phyloP scores from a whole-genome alignment of 64 coral and sea anemone genomes.

The Astreopora myriophthalma region DNA sequence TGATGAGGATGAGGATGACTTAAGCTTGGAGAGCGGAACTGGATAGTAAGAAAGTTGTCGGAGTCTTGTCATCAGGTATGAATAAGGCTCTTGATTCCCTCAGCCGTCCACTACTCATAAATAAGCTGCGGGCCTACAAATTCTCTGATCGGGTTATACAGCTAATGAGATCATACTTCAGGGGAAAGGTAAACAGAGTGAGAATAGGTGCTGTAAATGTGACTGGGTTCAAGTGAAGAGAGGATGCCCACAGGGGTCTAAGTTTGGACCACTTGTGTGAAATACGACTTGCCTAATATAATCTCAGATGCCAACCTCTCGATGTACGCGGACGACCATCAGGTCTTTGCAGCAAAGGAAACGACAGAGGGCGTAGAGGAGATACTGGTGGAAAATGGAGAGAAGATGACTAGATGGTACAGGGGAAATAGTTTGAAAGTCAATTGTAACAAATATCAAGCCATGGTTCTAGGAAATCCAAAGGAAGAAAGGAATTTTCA shows the following conservation, averaged over 20 bases:
- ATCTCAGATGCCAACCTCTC: background rate
- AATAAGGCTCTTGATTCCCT: constrained; percentile 51
- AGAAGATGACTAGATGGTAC: constrained; percentile 8
- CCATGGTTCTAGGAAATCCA: background rate
- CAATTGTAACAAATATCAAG: background rate
- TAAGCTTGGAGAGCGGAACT: constrained; percentile 49
- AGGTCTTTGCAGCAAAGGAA: constrained; percentile 7
- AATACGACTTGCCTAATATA: background rate
- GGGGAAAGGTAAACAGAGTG: background rate
- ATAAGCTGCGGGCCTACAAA: constrained; percentile 43
- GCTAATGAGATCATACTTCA: constrained; percentile 57
- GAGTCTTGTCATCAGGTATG: background rate
- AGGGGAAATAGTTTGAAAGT: background rate
- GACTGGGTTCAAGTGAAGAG: background rate
- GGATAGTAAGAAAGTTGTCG: constrained; percentile 42
- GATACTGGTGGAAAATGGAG: background rate
- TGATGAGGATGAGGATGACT: constrained; percentile 18
- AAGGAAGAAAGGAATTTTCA: background rate
- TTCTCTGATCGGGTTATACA: constrained; percentile 13
- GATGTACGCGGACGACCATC: background rate
- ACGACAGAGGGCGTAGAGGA: background rate
- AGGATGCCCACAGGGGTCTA: constrained; percentile 37
- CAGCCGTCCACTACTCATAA: constrained; percentile 12
- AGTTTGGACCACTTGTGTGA: constrained; percentile 3
- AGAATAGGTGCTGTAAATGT: constrained; percentile 33